Conservation (phyloP, 2,113 vertebrate species). For the Mastomys natalensis region DNA sequence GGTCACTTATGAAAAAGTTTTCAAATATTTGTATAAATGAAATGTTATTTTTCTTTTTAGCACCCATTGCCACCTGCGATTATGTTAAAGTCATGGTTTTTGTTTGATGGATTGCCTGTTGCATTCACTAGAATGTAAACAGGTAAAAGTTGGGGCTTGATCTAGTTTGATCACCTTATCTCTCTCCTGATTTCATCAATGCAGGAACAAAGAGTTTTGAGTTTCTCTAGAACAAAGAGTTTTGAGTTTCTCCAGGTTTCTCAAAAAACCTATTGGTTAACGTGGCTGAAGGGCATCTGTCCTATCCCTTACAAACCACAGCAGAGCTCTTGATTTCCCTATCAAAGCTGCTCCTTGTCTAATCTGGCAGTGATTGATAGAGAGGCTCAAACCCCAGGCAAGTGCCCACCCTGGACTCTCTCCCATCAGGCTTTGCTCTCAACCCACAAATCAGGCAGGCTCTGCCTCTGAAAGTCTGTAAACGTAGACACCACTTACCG, state of each 20-base stretch:
- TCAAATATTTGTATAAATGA: neutral
- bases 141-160: neutral
- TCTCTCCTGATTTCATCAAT: slow-evolving; percentile 35
- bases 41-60: neutral
- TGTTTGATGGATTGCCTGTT: neutral
- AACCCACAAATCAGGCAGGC: neutral
- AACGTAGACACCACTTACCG: neutral
- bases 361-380: neutral
- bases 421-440: neutral
- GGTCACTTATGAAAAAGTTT: slow-evolving; percentile 19
- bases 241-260: no score
- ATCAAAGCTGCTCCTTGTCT: neutral
- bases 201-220: neutral
- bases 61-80: neutral
- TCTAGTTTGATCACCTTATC: neutral
- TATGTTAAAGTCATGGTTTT: neutral
- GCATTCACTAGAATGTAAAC: neutral
- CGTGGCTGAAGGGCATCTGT: neutral
- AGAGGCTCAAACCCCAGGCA: neutral
- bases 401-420: neutral
- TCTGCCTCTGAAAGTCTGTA: no score
- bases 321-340: slow-evolving; percentile 42
- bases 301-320: neutral
- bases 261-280: neutral
- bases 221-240: neutral